Base-by-base conservation (phyloP, 2,113 vertebrate species). In the Climacteris rufus region DNA sequence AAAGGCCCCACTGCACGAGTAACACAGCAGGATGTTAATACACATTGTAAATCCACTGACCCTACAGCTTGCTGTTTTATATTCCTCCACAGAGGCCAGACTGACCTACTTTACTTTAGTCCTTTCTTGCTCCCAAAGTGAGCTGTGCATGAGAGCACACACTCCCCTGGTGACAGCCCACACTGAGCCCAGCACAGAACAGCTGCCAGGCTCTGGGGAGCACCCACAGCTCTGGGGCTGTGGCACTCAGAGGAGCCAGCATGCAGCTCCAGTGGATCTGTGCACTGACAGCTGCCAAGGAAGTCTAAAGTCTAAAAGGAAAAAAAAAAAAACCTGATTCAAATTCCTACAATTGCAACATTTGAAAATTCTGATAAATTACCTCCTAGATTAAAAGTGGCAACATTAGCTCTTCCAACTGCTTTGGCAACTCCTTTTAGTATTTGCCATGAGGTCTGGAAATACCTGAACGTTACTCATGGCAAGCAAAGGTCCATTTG, bases 101-200 rank as follows among this genome's bases (percentile, higher is more conserved):
- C 45, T 94, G 92, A 96, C 89, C 91, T 96, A 96, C 92, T 90
- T 95, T 90, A 90, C 70, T 90, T 76, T 53, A 83, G 88, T 59
- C 82, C 75, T 90, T 89, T 93, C 83, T 93, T 95, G 81, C 79
- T 88, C 81, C 84, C 79, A 80, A 97, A 77, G 13, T 1, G 57
- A 84, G 93, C 90, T 92, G 47, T 87, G 90, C 85, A 71, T 63
- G 87, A 80, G 64, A 95, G 90, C n/a, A 6, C 21, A 40, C 49
- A 24, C 72, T 89, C 89, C 4, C 20, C 90, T 66, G 69, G 94
- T 91, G 76, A 85, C 87, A 88, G 63, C 77, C 52, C 9, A 0
- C 77, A 13, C 83, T 71, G 21, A 85, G 89, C 78, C 74, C 82
- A 44, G 60, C 63, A 72, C 83, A 90, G 8, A 92, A 64, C 88